phyloP scores from a whole-genome alignment of 2,888 invertebrate genomes.

The Lithophane ornitopus region DNA sequence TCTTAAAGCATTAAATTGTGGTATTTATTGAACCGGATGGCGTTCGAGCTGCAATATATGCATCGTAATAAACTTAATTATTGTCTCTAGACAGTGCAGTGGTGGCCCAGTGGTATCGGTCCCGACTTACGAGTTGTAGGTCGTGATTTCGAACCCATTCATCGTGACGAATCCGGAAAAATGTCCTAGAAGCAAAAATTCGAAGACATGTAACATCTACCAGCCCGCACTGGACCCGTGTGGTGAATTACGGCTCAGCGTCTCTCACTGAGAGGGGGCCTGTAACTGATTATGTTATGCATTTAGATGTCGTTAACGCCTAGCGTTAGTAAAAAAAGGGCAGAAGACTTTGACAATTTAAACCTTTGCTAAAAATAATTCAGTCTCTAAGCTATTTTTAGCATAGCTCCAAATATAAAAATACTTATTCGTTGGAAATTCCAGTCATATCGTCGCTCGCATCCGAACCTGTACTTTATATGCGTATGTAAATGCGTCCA shows the following conservation, averaged over 20 bases:
- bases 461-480: slow-evolving; percentile 49
- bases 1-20: slow-evolving; percentile 15
- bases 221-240: too few relatives aligned
- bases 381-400: slow-evolving; percentile 15
- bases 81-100: background rate
- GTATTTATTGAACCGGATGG: background rate
- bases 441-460: slow-evolving; percentile 33
- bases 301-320: too few relatives aligned
- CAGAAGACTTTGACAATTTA: background rate
- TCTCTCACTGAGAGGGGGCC: too few relatives aligned
- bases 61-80: slow-evolving; percentile 3
- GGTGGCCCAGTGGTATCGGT: too few relatives aligned
- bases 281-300: too few relatives aligned
- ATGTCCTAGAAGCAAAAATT: too few relatives aligned
- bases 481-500: slow-evolving; percentile 64
- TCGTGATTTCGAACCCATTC: too few relatives aligned
- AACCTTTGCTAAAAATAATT: background rate
- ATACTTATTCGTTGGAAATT: slow-evolving; percentile 25
- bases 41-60: background rate
- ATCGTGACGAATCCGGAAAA: too few relatives aligned
- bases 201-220: too few relatives aligned
- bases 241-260: too few relatives aligned
- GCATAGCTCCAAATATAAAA: slow-evolving; percentile 10
- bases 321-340: too few relatives aligned
- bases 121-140: too few relatives aligned